These are phyloP conservation scores for Myopa testacea DNA, from an alignment of 2,888 invertebrate species.

Conservation along the genomic window DNA sequence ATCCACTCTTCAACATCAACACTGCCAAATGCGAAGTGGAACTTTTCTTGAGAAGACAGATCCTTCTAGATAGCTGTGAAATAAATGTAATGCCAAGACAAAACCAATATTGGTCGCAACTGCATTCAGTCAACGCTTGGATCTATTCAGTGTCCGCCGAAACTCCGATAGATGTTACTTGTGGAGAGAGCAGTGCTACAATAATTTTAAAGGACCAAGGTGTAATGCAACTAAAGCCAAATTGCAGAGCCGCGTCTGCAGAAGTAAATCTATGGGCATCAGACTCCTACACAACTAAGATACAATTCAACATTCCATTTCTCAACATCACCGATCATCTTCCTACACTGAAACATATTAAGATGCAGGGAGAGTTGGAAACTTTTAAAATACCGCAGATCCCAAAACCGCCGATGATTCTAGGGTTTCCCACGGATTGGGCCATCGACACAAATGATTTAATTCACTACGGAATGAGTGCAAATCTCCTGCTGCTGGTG, in stretches of 20 bases:
- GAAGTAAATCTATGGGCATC: neutral
- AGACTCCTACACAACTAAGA: neutral
- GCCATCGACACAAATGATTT: neutral
- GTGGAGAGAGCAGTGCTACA: neutral
- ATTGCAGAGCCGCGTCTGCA: no score
- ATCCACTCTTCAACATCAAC: slow-evolving; percentile 7
- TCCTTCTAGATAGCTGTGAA: neutral
- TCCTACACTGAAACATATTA: neutral
- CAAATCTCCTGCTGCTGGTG: neutral
- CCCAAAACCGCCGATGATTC: neutral
- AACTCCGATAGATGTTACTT: neutral
- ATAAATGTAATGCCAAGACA: neutral
- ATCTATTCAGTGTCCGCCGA: neutral
- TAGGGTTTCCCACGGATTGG: neutral
- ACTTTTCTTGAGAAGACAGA: slow-evolving; percentile 1
- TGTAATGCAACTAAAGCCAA: no score
- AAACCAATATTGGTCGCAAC: neutral
- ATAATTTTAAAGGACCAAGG: no score
- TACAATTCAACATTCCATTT: neutral
- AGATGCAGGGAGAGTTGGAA: neutral
- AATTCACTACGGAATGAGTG: neutral
- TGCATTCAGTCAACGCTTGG: neutral
- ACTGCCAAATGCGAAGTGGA: slow-evolving; percentile 3
- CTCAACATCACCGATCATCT: slow-evolving; percentile 4
- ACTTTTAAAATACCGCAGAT: slow-evolving; percentile 7